These are phyloP conservation scores for Cryptocephalus primarius DNA, from an alignment of 2,888 invertebrate genomes.

Conservation along the genomic window DNA sequence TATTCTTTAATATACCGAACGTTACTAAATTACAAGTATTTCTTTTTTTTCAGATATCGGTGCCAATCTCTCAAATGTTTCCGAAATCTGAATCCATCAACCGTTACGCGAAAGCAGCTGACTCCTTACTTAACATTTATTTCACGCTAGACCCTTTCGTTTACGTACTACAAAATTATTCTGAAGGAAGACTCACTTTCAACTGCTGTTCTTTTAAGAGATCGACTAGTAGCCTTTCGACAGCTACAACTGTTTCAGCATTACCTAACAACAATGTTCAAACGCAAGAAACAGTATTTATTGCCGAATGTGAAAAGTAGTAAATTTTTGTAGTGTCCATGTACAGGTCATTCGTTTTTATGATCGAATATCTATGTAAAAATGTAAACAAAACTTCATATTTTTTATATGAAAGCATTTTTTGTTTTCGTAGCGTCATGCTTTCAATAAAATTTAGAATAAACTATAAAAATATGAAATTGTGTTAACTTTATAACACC, in stretches of 20 bases:
- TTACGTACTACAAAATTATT: slow-evolving; percentile 62
- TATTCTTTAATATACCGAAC: no score
- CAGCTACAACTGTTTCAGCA: slow-evolving; percentile 14
- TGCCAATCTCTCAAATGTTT: slow-evolving; percentile 48
- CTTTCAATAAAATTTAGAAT: no score
- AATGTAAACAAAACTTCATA: no score
- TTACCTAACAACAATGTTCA: slow-evolving; percentile 20
- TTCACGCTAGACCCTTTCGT: slow-evolving; percentile 76
- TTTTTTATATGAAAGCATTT: no score
- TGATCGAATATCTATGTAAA: no score
- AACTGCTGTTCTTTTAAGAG: slow-evolving; percentile 18
- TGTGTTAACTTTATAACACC: no score
- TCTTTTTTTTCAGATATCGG: slow-evolving; percentile 47
- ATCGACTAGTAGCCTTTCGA: slow-evolving; percentile 16
- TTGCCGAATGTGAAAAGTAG: no score
- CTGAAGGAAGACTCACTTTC: slow-evolving; percentile 25
- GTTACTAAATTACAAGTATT: no score
- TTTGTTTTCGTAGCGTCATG: no score
- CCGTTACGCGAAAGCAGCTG: slow-evolving; percentile 50
- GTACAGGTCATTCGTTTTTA: no score
- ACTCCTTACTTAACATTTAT: slow-evolving; percentile 67
- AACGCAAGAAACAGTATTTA: neutral
- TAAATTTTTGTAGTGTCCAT: no score
- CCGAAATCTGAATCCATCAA: slow-evolving; percentile 26
- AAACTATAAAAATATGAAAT: no score